Evolutionary conservation across 1,140 invertebrate genomes (phyloP).

Genomic region (Brachionus asplanchnoidis): DNA sequence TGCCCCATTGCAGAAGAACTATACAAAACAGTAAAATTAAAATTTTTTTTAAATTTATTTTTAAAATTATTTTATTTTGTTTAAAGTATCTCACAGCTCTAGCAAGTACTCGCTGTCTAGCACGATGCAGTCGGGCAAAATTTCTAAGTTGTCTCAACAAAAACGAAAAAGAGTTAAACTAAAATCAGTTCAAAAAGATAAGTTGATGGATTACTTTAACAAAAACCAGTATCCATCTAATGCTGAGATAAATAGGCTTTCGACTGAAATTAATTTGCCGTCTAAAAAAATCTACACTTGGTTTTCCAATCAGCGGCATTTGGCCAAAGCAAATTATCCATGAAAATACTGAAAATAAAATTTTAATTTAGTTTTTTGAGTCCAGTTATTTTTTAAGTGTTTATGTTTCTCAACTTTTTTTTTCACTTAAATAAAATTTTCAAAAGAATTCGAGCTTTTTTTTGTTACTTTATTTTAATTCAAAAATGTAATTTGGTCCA

Average conservation of each 20-base stretch:
- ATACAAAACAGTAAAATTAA: not conserved
- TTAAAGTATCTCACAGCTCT: not conserved
- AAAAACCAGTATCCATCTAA: constrained; percentile 26
- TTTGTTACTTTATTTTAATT: not conserved
- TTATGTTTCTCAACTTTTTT: constrained; percentile 2
- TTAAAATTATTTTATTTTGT: not conserved
- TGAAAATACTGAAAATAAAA: not conserved
- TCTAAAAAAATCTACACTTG: constrained; percentile 18
- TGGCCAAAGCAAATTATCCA: not conserved
- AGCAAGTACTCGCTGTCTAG: constrained; percentile 15
- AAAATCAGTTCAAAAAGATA: constrained; percentile 12
- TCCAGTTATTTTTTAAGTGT: constrained; percentile 8
- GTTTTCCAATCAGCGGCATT: constrained; percentile 37
- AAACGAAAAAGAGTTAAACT: constrained; percentile 35
- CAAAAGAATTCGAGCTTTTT: not conserved
- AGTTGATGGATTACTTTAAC: not conserved
- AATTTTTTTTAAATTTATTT: not conserved
- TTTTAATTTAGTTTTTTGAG: not conserved
- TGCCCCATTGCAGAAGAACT: not conserved
- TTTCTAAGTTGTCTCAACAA: not conserved
- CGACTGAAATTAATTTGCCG: constrained; percentile 11
- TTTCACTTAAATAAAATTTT: not conserved
- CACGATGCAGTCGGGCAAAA: not conserved
- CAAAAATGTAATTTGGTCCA: constrained; percentile 26
- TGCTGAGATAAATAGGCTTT: constrained; percentile 8